A percentile compares a stretch with the other conserved stretches of the same genome.
Evolutionary conservation across 2,888 invertebrate genomes (phyloP).

Genomic region (Ochropleura leucogaster): DNA sequence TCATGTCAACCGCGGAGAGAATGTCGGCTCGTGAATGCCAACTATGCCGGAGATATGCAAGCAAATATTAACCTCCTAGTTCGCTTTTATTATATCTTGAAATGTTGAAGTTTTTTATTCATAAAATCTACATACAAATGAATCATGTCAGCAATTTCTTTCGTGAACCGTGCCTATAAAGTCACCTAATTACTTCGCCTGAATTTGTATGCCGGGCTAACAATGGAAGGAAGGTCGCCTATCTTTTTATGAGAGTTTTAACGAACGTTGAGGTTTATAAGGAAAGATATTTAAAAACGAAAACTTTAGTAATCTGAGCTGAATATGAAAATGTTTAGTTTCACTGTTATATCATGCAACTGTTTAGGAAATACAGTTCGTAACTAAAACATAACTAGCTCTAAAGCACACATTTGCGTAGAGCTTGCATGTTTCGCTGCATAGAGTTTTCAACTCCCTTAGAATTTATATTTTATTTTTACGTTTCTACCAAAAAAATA

Average conservation of each 20-base stretch:
- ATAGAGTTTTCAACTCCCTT: constrained; percentile 21
- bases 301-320: constrained; percentile 39
- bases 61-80: constrained; percentile 38
- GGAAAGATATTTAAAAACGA: constrained; percentile 37
- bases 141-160: constrained; percentile 54
- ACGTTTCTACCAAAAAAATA: constrained; percentile 4
- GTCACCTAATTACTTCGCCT: constrained; percentile 53
- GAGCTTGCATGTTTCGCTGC: constrained; percentile 5
- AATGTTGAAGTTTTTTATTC: constrained; percentile 37
- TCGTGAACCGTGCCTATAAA: constrained; percentile 54
- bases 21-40: constrained; percentile 44
- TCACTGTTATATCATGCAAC: constrained; percentile 15
- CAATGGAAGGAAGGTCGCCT: constrained; percentile 45
- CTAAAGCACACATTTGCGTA: constrained; percentile 26
- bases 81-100: constrained; percentile 37
- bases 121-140: constrained; percentile 51
- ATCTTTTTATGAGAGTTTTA: constrained; percentile 57
- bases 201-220: constrained; percentile 49
- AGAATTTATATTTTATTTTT: constrained; percentile 9
- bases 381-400: constrained; percentile 22
- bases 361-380: constrained; percentile 30
- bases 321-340: constrained; percentile 40
- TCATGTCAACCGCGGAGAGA: constrained; percentile 39
- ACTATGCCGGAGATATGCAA: constrained; percentile 48
- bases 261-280: constrained; percentile 33